A percentile compares a stretch with the other conserved stretches of the same genome.
Evolutionary conservation across 2,888 invertebrate genomes (phyloP).

Genomic region (Halictus ligatus): DNA sequence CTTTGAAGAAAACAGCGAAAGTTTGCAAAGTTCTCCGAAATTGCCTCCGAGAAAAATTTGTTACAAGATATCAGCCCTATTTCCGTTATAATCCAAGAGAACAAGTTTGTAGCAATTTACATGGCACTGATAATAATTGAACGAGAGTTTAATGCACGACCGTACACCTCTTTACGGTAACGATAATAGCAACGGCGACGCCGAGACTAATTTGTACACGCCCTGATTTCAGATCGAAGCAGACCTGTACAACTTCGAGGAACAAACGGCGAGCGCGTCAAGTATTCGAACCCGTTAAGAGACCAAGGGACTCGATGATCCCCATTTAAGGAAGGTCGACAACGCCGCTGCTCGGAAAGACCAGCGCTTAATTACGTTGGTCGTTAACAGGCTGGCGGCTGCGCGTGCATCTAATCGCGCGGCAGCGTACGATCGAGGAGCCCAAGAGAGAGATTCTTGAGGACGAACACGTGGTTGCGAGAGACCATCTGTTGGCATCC

Average conservation of each 20-base stretch:
- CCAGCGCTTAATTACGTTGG: conserved; percentile 37
- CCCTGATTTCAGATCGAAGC: not conserved
- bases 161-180: not conserved
- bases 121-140: too few species aligned
- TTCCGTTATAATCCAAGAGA: too few species aligned
- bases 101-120: too few species aligned
- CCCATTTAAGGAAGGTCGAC: not conserved
- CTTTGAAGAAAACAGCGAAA: too few species aligned
- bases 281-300: not conserved
- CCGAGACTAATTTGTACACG: not conserved
- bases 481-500: conserved; percentile 80
- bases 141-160: too few species aligned
- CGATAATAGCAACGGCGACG: not conserved
- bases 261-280: not conserved
- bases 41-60: too few species aligned
- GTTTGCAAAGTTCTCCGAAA: too few species aligned
- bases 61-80: too few species aligned
- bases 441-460: conserved; percentile 71
- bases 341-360: not conserved
- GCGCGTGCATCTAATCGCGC: conserved; percentile 55
- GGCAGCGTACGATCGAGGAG: conserved; percentile 46
- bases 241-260: not conserved
- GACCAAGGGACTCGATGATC: not conserved
- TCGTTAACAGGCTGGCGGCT: conserved; percentile 23
- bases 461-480: conserved; percentile 79